A percentile compares a stretch with the other conserved stretches of the same genome.
phyloP scores from a whole-genome alignment of 2,113 vertebrate genomes.

The Nannospalax galili region DNA sequence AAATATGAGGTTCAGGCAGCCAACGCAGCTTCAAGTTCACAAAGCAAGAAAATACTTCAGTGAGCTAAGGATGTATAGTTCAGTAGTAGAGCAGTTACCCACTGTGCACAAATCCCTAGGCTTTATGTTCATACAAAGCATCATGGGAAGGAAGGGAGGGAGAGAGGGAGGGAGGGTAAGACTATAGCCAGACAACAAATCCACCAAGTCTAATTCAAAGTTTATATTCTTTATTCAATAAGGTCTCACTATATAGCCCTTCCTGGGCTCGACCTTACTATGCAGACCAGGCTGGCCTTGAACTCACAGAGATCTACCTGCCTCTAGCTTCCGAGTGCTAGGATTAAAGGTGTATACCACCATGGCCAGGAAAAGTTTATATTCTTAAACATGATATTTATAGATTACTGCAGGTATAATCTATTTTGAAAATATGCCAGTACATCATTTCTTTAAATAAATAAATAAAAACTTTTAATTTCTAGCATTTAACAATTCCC shows the following conservation, averaged over 20 bases:
- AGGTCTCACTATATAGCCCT: too few species aligned
- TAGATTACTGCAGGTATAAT: background rate
- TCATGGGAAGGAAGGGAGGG: background rate
- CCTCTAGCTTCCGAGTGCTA: too few species aligned
- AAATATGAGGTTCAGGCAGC: background rate
- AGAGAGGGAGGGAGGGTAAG: background rate
- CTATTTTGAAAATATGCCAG: too few species aligned
- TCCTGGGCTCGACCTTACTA: too few species aligned
- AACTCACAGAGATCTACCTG: too few species aligned
- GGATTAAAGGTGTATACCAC: too few species aligned
- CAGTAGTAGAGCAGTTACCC: background rate
- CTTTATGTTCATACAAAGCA: background rate
- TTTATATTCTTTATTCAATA: too few species aligned
- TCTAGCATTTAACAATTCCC: background rate
- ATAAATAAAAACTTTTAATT: background rate
- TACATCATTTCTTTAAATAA: background rate
- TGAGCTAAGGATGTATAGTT: background rate
- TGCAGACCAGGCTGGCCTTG: too few species aligned
- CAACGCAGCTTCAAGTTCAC: background rate
- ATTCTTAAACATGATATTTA: background rate
- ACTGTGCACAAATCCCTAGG: background rate
- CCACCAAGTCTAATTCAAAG: background rate
- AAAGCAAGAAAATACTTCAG: background rate
- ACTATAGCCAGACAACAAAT: background rate
- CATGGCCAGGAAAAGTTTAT: background rate